phyloP scores from a whole-genome alignment of 2,888 invertebrate genomes.

The Stenodera caucasica region DNA sequence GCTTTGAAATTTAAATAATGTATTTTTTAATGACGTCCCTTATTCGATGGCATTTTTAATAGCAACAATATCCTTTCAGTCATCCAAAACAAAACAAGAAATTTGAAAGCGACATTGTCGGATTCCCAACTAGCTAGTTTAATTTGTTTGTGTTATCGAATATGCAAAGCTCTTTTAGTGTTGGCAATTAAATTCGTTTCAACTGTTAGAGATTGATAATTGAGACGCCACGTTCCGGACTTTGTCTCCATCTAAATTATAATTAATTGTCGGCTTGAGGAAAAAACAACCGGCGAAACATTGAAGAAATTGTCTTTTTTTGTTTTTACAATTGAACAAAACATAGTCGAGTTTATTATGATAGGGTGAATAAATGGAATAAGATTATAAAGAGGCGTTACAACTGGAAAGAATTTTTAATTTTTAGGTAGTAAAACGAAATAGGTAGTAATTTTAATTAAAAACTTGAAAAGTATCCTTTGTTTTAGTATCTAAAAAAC shows the following conservation, averaged over 20 bases:
- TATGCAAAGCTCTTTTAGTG: constrained; percentile 9
- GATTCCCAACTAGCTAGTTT: background rate
- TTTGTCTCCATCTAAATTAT: constrained; percentile 9
- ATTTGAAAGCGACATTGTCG: constrained; percentile 6
- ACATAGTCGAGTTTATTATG: constrained; percentile 48
- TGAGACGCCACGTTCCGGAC: constrained; percentile 1
- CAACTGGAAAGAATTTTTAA: constrained; percentile 49
- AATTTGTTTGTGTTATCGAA: constrained; percentile 5
- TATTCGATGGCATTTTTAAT: constrained; percentile 26
- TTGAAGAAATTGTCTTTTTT: constrained; percentile 41
- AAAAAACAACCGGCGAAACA: too few relatives aligned
- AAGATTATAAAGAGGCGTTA: constrained; percentile 39
- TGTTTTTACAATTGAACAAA: constrained; percentile 38
- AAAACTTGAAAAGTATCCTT: constrained; percentile 56
- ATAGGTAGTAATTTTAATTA: constrained; percentile 57
- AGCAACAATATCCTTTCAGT: background rate
- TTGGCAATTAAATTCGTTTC: constrained; percentile 12
- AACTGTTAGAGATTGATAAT: constrained; percentile 8
- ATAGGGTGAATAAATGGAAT: constrained; percentile 44
- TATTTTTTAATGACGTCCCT: constrained; percentile 51
- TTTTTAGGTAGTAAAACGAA: constrained; percentile 55
- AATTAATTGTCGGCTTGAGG: constrained; percentile 1
- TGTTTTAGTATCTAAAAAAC: constrained; percentile 52
- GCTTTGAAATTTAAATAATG: constrained; percentile 52
- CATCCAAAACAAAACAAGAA: background rate